Evolutionary conservation across 37 sponge, comb jelly and placozoan species (phyloP).

Genomic region (Eunapius fragilis): DNA sequence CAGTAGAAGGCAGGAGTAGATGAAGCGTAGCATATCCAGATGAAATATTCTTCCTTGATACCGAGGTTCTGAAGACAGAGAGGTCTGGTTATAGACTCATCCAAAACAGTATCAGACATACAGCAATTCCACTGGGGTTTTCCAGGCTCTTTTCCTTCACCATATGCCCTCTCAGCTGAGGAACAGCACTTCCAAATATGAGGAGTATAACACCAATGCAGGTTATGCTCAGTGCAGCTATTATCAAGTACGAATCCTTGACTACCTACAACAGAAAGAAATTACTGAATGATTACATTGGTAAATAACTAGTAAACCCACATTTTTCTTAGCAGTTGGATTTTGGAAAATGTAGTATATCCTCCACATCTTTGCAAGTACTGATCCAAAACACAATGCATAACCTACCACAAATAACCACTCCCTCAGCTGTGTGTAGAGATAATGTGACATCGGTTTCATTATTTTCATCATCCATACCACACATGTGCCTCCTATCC

Average conservation of each 20-base stretch:
- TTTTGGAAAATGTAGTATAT: background rate
- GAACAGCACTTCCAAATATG: background rate
- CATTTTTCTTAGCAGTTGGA: background rate
- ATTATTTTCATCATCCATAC: background rate
- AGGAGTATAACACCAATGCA: background rate
- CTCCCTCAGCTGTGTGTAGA: background rate
- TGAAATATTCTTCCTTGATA: background rate
- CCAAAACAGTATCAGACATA: background rate
- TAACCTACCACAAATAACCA: background rate
- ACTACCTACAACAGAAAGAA: slow-evolving; percentile 1
- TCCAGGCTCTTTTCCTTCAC: background rate
- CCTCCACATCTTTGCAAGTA: background rate
- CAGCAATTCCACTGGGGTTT: background rate
- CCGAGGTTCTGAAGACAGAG: background rate
- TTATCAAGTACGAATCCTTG: slow-evolving; percentile 34
- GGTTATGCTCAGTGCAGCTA: background rate
- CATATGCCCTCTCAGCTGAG: background rate
- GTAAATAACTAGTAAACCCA: background rate
- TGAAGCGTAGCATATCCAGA: background rate
- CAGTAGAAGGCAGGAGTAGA: background rate
- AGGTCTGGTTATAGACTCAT: background rate
- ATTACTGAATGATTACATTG: background rate
- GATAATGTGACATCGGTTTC: background rate
- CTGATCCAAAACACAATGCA: background rate
- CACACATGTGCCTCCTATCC: background rate